Conservation (phyloP, 2,888 invertebrate species). For the Dolichopus griseipennis region DNA sequence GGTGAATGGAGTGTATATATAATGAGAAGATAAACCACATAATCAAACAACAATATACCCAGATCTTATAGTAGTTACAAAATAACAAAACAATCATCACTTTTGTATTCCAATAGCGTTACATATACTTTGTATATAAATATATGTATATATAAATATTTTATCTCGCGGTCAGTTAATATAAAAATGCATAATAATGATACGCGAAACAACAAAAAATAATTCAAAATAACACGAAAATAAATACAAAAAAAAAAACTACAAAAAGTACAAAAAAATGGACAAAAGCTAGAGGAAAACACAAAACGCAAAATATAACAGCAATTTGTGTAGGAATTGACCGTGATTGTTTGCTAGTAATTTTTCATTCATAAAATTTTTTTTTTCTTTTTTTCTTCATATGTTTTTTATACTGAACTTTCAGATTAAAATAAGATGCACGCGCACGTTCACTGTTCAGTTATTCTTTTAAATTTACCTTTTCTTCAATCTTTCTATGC, state of each 20-base stretch:
- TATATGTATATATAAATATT: background rate
- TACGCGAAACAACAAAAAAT: background rate
- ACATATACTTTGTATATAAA: too few species aligned
- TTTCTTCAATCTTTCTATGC: background rate
- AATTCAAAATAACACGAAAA: background rate
- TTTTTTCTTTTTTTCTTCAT: background rate
- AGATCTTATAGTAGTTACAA: too few species aligned
- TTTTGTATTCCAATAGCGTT: background rate
- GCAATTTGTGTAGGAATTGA: background rate
- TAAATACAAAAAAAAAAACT: too few species aligned
- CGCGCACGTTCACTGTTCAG: background rate
- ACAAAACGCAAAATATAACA: background rate
- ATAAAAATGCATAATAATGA: background rate
- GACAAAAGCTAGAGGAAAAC: background rate
- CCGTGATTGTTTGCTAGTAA: background rate
- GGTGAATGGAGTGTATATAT: too few species aligned
- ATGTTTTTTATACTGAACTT: background rate
- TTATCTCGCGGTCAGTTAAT: background rate
- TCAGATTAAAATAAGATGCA: background rate
- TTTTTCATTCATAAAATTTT: background rate
- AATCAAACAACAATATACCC: too few species aligned
- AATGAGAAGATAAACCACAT: too few species aligned
- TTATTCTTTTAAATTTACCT: background rate
- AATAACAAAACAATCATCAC: too few species aligned
- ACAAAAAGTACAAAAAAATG: too few species aligned